Base-by-base conservation (phyloP, 2,888 invertebrate genomes). In the Chloroclysta siterata region DNA sequence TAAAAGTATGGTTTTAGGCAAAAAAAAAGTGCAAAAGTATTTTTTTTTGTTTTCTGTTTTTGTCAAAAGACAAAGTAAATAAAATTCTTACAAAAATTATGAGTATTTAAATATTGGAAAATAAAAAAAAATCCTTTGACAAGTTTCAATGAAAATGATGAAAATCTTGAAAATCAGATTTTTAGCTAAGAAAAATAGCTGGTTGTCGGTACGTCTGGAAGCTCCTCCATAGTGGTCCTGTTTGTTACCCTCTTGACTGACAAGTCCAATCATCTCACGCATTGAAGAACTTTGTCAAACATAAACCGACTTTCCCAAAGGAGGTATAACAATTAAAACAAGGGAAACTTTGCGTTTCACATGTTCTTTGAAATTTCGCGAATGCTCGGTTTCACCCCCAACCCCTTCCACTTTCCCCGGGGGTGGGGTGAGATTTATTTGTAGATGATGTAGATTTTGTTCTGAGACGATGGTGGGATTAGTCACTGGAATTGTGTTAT, bases 371-470 rank as follows among this genome's bases (percentile, higher is more conserved):
- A 65, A 66, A 72, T 72, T 72, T 71, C 66, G 63, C 67, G 67
- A 65, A 60, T 60, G 41, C 52, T 62, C 69, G 71, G 65, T 69
- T 68, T 60, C 46, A 57, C 57, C 68, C 50, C 22, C 22, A 42
- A 51, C 64, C 67, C 44, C 66, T 54, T 42, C 42, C 14, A 42
- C 51, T 62, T 65, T 41, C 55, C 29, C 50, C 47, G 59, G 69
- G 42, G 33, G 29, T n/a, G 22, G 29, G n/a, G 59, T 65, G 41
- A 52, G 60, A 44, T 76, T 81, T 82, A 81, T 82, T 80, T 78
- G 77, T 77, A 79, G 81, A 81, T 79, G 84, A 84, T 82, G 77
- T 83, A 83, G 86, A 85, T 87, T 87, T 82, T 58, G 52, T 63
- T 64, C 56, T 59, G 68, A 66, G 68, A 58, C 51, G 50, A 47